Percentiles rank a stretch among this genome's conserved stretches.
Conservation (phyloP, 2,797 vertebrate genomes). For the Erethizon dorsatum region DNA sequence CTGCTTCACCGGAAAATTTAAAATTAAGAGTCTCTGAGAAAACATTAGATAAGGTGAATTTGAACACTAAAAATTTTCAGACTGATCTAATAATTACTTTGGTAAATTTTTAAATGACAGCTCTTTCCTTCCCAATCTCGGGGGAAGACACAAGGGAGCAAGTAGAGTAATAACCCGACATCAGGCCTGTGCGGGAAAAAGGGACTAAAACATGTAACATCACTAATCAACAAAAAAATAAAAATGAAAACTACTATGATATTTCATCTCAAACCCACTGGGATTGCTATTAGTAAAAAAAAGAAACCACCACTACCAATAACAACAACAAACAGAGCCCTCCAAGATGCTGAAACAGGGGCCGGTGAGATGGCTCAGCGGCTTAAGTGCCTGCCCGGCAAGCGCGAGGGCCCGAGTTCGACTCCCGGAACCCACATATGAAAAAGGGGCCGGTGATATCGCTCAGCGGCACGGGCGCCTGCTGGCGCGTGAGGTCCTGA, state of each 20-base stretch:
- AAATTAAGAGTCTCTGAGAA: not conserved
- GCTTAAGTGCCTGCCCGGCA: no score
- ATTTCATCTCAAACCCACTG: not conserved
- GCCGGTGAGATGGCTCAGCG: no score
- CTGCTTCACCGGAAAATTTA: not conserved
- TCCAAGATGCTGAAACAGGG: not conserved
- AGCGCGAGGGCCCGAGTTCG: no score
- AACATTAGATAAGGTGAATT: not conserved
- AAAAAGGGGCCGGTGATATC: no score
- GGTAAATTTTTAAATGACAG: not conserved
- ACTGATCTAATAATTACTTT: not conserved
- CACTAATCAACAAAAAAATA: not conserved
- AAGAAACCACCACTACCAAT: not conserved
- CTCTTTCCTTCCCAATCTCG: not conserved
- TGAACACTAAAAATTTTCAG: not conserved
- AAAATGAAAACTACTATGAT: not conserved
- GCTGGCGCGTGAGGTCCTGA: no score
- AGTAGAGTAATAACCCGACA: not conserved
- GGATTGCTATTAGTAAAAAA: not conserved
- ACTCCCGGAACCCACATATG: no score
- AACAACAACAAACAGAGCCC: not conserved
- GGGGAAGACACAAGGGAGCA: not conserved
- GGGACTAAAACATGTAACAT: not conserved
- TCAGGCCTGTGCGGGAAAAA: not conserved
- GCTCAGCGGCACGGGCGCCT: no score